phyloP scores from a whole-genome alignment of 2,797 vertebrate species.

The Cephalopachus bancanus region DNA sequence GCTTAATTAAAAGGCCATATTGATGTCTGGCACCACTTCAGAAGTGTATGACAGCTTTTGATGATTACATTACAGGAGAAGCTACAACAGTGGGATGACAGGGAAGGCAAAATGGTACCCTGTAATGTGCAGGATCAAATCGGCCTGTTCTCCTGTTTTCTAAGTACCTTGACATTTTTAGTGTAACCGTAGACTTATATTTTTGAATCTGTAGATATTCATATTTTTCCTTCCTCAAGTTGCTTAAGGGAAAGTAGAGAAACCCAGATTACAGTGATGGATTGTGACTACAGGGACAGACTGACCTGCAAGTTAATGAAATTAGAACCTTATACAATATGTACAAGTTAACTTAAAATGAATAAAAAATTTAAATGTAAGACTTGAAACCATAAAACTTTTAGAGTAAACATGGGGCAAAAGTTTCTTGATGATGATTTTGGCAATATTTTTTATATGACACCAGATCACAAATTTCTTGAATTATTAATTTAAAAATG shows the following conservation, averaged over 20 bases:
- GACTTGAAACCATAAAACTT: no score
- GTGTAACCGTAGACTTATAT: background rate
- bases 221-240: background rate
- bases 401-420: no score
- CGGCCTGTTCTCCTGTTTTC: background rate
- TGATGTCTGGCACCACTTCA: background rate
- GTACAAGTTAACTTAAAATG: no score
- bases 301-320: no score
- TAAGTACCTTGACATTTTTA: background rate
- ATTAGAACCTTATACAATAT: no score
- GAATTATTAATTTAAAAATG: background rate
- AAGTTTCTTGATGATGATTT: no score
- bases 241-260: background rate
- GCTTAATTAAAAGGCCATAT: background rate
- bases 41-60: background rate
- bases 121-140: background rate
- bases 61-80: background rate
- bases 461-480: background rate
- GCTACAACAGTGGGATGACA: background rate
- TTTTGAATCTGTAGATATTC: background rate
- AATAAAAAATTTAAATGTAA: no score
- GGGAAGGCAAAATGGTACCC: background rate
- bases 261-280: background rate
- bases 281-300: background rate
- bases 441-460: no score